These are phyloP conservation scores for Eidolon helvum DNA, from an alignment of 2,113 vertebrate species.

Conservation along the genomic window DNA sequence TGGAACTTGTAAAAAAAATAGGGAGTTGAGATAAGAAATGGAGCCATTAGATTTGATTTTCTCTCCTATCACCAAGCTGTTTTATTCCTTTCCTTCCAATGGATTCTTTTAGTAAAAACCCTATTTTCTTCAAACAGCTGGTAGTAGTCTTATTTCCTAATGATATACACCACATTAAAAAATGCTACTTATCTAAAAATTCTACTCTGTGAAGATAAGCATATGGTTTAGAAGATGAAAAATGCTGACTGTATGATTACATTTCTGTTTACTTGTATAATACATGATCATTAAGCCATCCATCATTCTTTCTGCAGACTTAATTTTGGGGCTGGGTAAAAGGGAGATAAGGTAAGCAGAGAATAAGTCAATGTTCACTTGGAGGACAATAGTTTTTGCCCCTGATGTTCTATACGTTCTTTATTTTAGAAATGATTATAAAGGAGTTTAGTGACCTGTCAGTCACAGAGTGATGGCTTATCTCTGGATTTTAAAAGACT, in stretches of 20 bases:
- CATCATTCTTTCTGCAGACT: slow-evolving; percentile 42
- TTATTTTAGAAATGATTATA: background rate
- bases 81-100: slow-evolving; percentile 63
- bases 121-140: slow-evolving; percentile 69
- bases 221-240: slow-evolving; percentile 67
- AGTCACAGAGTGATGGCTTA: background rate
- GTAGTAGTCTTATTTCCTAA: slow-evolving; percentile 69
- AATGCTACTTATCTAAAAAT: slow-evolving; percentile 69
- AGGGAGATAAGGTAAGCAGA: slow-evolving; percentile 4
- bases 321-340: slow-evolving; percentile 27
- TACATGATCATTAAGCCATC: slow-evolving; percentile 53
- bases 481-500: background rate
- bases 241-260: slow-evolving; percentile 60
- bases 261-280: slow-evolving; percentile 41
- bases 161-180: slow-evolving; percentile 75
- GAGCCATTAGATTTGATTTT: slow-evolving; percentile 31
- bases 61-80: slow-evolving; percentile 34
- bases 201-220: slow-evolving; percentile 66
- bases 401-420: background rate
- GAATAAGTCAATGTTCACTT: slow-evolving; percentile 9
- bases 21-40: background rate
- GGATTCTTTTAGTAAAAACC: slow-evolving; percentile 52
- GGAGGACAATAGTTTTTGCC: background rate
- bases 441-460: background rate
- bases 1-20: background rate